A percentile compares a stretch with the other conserved stretches of the same genome.
Conservation (phyloP, 2,797 vertebrate genomes). For the Sebastes elongatus region DNA sequence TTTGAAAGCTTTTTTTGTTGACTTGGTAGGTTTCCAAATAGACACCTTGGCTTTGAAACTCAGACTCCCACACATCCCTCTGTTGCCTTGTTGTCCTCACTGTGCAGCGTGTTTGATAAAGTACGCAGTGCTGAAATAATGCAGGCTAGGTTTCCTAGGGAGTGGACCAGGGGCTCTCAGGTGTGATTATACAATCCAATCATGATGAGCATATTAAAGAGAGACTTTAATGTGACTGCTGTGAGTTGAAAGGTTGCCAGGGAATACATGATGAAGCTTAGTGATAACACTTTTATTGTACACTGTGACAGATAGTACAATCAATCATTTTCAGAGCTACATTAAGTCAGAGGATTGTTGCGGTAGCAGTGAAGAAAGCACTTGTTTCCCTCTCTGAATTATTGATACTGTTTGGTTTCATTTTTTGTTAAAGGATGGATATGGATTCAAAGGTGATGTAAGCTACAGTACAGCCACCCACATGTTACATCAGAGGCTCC, state of each 20-base stretch:
- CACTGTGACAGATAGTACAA: neutral
- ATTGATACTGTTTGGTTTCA: slow-evolving; percentile 35
- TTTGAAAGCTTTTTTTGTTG: neutral
- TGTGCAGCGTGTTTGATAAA: neutral
- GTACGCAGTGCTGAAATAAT: neutral
- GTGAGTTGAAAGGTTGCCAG: slow-evolving; percentile 11
- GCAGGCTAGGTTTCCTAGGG: neutral
- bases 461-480: slow-evolving; percentile 49
- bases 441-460: slow-evolving; percentile 39
- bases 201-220: neutral
- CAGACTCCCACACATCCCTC: slow-evolving; percentile 29
- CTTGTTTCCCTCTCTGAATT: slow-evolving; percentile 28
- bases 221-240: neutral
- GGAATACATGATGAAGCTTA: neutral
- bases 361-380: neutral
- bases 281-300: slow-evolving; percentile 7
- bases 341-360: neutral
- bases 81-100: slow-evolving; percentile 5
- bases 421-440: slow-evolving; percentile 16
- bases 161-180: neutral
- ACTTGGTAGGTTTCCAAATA: slow-evolving; percentile 27
- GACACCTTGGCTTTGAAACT: slow-evolving; percentile 27
- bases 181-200: slow-evolving; percentile 14
- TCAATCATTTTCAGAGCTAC: neutral
- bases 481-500: slow-evolving; percentile 42